Conservation (phyloP, 2,888 invertebrate genomes). For the Lobophora halterata region DNA sequence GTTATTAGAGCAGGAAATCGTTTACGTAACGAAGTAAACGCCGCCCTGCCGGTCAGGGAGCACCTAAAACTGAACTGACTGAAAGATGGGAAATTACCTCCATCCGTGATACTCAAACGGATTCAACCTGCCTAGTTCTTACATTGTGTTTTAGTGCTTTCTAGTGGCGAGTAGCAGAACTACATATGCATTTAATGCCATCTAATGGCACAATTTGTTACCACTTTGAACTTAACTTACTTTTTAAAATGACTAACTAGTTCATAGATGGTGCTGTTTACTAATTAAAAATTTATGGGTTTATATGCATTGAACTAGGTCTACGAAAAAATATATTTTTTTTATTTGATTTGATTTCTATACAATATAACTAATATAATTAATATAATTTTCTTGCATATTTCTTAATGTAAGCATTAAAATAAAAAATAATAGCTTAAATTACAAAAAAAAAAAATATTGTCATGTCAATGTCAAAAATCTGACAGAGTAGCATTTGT, state of each 20-base stretch:
- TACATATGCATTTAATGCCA: conserved; percentile 10
- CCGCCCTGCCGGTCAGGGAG: conserved; percentile 65
- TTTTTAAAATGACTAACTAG: too few species aligned
- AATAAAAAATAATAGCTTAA: too few species aligned
- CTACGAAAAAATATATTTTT: too few species aligned
- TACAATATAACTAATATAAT: too few species aligned
- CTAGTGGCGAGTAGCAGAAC: conserved; percentile 48
- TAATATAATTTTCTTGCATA: too few species aligned
- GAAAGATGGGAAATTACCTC: conserved; percentile 48
- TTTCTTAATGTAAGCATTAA: too few species aligned
- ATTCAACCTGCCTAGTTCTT: conserved; percentile 24
- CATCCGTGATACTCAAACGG: conserved; percentile 37
- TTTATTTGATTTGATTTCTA: too few species aligned
- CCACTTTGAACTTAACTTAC: too few species aligned
- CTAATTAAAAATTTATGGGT: too few species aligned
- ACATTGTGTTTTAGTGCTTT: conserved; percentile 31
- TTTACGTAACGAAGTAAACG: conserved; percentile 71
- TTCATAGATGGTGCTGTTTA: too few species aligned
- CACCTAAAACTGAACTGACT: conserved; percentile 70
- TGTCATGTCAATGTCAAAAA: neutral
- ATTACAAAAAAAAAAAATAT: conserved; percentile 7
- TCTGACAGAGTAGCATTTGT: neutral
- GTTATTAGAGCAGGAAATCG: conserved; percentile 46
- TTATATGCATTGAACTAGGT: too few species aligned
- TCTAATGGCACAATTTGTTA: conserved; percentile 1